These are phyloP conservation scores for Chaenocephalus aceratus DNA, from an alignment of 2,113 vertebrate genomes.

Conservation along the genomic window DNA sequence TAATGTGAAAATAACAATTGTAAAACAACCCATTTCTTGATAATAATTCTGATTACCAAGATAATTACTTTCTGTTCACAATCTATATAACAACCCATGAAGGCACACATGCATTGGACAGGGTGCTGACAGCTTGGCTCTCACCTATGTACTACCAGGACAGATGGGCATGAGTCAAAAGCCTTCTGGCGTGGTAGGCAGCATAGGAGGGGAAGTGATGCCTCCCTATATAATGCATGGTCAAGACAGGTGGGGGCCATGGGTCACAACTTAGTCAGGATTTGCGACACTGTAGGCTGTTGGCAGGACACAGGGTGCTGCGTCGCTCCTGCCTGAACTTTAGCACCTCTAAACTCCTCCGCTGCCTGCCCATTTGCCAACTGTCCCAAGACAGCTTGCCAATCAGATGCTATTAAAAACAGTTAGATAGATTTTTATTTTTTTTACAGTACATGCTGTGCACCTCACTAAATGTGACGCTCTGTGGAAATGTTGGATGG, in stretches of 20 bases:
- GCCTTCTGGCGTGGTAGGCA: conserved; percentile 82
- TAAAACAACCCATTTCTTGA: conserved; percentile 17
- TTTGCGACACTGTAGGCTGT: conserved; percentile 77
- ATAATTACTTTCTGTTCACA: conserved; percentile 55
- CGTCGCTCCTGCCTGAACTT: conserved; percentile 83
- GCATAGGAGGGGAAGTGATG: conserved; percentile 63
- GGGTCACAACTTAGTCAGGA: conserved; percentile 84
- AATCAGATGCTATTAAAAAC: conserved; percentile 82
- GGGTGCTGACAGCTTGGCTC: conserved; percentile 76
- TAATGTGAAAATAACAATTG: conserved; percentile 8
- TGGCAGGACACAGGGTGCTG: conserved; percentile 82
- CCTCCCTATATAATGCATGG: conserved; percentile 71
- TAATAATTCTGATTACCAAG: conserved; percentile 9
- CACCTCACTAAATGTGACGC: conserved; percentile 42
- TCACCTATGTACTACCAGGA: conserved; percentile 78
- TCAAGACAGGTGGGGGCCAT: conserved; percentile 82
- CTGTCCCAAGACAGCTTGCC: conserved; percentile 84
- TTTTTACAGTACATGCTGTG: conserved; percentile 62
- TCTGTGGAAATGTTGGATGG: conserved; percentile 38
- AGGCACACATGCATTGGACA: conserved; percentile 64
- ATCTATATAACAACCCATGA: conserved; percentile 51
- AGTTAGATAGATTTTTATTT: conserved; percentile 68
- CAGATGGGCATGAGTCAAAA: conserved; percentile 88
- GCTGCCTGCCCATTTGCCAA: conserved; percentile 85
- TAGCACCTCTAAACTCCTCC: conserved; percentile 85